Conservation (phyloP, 2,113 vertebrate genomes). For the Ardeotis arabs region DNA sequence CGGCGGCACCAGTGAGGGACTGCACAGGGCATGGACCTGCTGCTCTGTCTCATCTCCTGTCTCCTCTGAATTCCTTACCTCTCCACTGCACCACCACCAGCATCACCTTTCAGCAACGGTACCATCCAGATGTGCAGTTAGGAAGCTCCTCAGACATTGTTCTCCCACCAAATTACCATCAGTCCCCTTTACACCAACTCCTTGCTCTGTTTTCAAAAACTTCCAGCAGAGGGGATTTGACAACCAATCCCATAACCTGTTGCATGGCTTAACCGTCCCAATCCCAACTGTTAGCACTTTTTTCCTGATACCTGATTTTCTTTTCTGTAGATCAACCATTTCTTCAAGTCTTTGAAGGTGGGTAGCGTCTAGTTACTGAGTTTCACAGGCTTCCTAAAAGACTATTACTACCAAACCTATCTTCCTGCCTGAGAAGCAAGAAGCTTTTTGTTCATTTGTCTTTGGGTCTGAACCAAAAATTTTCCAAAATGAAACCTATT, state of each 20-base stretch:
- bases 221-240: neutral
- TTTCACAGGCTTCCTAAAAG: neutral
- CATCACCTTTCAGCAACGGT: neutral
- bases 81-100: neutral
- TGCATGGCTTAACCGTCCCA: neutral
- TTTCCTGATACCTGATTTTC: neutral
- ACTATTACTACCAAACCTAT: neutral
- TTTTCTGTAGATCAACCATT: neutral
- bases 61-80: neutral
- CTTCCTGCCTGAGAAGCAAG: neutral
- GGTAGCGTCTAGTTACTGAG: neutral
- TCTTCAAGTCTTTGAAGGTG: neutral
- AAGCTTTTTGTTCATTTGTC: neutral
- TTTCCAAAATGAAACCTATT: neutral
- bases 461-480: neutral
- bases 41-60: neutral
- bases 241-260: neutral
- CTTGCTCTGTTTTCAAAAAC: neutral
- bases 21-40: rapidly evolving
- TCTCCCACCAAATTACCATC: neutral
- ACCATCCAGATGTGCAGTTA: neutral
- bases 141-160: neutral
- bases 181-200: neutral
- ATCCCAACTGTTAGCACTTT: neutral
- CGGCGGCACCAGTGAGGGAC: neutral